Evolutionary conservation across 2,797 vertebrate species (phyloP).

Genomic region (Tenualosa ilisha): DNA sequence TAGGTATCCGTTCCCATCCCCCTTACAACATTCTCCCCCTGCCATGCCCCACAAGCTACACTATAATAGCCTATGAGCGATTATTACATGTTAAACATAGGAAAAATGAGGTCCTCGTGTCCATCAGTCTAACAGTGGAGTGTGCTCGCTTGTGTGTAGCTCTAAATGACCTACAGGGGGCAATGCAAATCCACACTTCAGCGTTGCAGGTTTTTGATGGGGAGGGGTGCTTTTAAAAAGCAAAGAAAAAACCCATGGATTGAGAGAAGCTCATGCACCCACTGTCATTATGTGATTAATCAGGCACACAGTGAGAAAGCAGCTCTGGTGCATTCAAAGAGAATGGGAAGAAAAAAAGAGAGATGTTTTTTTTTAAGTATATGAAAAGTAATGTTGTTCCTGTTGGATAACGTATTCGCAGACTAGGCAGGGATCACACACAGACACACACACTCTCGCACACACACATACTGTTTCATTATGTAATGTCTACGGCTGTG

Average conservation of each 20-base stretch:
- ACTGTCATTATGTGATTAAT: conserved; percentile 19
- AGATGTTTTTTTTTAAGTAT: background rate
- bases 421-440: background rate
- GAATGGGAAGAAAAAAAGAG: background rate
- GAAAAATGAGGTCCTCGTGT: background rate
- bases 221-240: background rate
- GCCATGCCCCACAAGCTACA: background rate
- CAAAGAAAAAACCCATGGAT: background rate
- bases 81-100: background rate
- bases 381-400: background rate
- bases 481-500: background rate
- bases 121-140: background rate
- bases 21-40: conserved; percentile 27
- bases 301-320: background rate
- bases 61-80: background rate
- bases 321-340: background rate
- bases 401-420: conserved; percentile 2
- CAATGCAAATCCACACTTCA: background rate
- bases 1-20: conserved; percentile 18
- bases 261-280: background rate
- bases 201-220: background rate
- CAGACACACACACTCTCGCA: background rate
- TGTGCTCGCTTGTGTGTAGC: background rate
- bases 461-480: background rate
- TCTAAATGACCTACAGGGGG: background rate